phyloP scores from a whole-genome alignment of 1,140 invertebrate species.

The Hypothenemus hampei region DNA sequence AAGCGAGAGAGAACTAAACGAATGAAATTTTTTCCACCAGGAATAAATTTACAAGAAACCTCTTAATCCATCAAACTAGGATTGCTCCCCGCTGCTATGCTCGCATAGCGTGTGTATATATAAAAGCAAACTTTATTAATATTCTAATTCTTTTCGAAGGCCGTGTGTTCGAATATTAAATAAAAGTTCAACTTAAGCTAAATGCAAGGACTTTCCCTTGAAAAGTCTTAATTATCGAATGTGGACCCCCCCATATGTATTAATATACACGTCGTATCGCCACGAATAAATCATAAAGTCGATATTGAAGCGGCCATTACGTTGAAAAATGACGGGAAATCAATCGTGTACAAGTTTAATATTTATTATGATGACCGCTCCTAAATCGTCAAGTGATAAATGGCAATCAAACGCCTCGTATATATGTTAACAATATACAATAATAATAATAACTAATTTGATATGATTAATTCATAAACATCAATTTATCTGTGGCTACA shows the following conservation, averaged over 20 bases:
- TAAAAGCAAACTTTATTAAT: no score
- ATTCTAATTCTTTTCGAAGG: no score
- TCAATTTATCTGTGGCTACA: constrained; percentile 24
- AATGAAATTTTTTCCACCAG: no score
- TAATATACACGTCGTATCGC: no score
- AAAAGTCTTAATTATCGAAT: no score
- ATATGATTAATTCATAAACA: constrained; percentile 26
- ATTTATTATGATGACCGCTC: constrained; percentile 14
- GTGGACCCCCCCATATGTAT: no score
- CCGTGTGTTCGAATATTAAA: no score
- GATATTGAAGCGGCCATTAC: neutral
- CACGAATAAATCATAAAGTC: neutral
- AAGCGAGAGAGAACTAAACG: no score
- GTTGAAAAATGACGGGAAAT: constrained; percentile 20
- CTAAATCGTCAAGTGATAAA: constrained; percentile 23
- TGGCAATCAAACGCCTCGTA: constrained; percentile 22
- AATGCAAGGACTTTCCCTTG: no score
- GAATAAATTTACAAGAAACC: constrained; percentile 16
- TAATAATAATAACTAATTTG: constrained; percentile 28
- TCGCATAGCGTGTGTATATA: neutral
- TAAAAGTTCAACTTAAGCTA: no score
- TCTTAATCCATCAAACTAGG: constrained; percentile 19
- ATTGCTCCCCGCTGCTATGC: constrained; percentile 15
- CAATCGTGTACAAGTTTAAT: constrained; percentile 14
- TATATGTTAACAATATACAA: no score